Evolutionary conservation across 2,113 vertebrate genomes (phyloP).

Genomic region (Peromyscus leucopus): DNA sequence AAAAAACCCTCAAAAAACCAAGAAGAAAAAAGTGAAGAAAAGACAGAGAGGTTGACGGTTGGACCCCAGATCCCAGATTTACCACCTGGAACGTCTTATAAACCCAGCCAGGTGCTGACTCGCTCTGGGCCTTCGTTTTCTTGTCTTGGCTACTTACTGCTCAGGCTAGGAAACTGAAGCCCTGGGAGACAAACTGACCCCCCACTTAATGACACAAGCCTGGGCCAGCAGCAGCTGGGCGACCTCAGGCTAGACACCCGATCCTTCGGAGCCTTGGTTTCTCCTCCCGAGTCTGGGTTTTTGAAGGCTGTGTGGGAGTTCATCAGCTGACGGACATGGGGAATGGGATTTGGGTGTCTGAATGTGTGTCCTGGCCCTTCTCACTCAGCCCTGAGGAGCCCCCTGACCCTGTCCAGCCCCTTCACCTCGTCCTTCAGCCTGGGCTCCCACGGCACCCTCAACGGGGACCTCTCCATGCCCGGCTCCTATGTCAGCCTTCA

Average conservation of each 20-base stretch:
- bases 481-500: conserved; percentile 92
- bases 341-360: neutral
- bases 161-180: neutral
- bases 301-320: conserved; percentile 29
- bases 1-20: too few species aligned
- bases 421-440: conserved; percentile 91
- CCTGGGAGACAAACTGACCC: neutral
- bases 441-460: conserved; percentile 91
- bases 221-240: neutral
- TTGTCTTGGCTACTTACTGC: neutral
- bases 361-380: conserved; percentile 40
- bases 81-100: neutral
- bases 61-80: too few species aligned
- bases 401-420: conserved; percentile 90
- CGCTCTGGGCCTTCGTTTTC: neutral
- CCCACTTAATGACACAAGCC: neutral
- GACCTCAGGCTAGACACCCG: neutral
- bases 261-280: neutral
- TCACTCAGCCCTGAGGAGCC: conserved; percentile 91
- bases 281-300: neutral
- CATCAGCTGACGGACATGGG: neutral
- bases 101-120: neutral
- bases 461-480: conserved; percentile 91
- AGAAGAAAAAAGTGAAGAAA: neutral
- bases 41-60: neutral